These are phyloP conservation scores for Gryllus longicercus DNA, from an alignment of 2,888 invertebrate genomes.

Conservation along the genomic window DNA sequence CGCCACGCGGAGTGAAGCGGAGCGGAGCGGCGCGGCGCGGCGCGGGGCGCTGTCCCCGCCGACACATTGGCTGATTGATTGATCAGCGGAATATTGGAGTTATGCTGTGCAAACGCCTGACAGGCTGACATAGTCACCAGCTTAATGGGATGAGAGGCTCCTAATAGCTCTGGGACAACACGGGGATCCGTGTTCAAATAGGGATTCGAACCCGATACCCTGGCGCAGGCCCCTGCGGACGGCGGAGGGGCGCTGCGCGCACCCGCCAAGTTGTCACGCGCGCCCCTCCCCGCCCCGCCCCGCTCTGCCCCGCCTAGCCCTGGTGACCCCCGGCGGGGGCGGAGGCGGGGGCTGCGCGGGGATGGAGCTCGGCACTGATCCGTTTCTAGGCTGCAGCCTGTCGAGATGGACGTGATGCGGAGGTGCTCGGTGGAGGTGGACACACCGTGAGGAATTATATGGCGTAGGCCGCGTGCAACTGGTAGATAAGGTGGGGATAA, in stretches of 20 bases:
- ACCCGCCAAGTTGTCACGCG: conserved; percentile 2
- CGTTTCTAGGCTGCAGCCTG: not conserved
- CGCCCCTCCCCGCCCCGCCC: not conserved
- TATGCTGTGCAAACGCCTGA: conserved; percentile 10
- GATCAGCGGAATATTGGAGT: conserved; percentile 17
- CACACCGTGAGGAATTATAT: no score
- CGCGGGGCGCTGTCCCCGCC: conserved; percentile 1
- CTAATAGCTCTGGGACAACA: conserved; percentile 17
- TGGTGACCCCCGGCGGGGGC: not conserved
- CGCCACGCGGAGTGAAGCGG: no score
- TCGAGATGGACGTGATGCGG: not conserved
- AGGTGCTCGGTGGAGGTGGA: no score
- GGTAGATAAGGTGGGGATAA: no score
- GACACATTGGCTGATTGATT: conserved; percentile 10
- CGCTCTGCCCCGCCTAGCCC: not conserved
- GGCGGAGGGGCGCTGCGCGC: not conserved
- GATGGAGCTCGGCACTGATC: no score
- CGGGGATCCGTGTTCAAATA: conserved; percentile 17
- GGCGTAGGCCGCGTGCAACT: no score
- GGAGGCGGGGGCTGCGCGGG: not conserved
- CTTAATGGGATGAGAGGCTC: conserved; percentile 17
- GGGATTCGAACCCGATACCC: conserved; percentile 2
- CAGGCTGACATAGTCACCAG: conserved; percentile 7
- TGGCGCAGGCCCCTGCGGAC: not conserved
- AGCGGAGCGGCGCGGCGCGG: no score